Percentiles rank a stretch among this genome's conserved stretches.
phyloP scores from a whole-genome alignment of 2,113 vertebrate species.

The Larimichthys crocea region DNA sequence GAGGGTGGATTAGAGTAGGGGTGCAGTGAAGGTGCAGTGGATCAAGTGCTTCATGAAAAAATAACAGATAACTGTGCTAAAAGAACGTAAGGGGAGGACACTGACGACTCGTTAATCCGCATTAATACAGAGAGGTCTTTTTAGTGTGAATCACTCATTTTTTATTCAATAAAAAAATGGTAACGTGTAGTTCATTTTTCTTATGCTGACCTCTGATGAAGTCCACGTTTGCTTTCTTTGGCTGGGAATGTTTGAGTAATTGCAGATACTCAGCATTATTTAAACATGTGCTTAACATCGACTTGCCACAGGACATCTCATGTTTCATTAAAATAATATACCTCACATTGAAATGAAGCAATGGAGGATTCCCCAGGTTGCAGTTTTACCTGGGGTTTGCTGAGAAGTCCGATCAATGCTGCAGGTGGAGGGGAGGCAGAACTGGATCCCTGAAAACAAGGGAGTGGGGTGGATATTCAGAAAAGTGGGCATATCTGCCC shows the following conservation, averaged over 20 bases:
- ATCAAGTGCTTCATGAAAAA: conserved; percentile 66
- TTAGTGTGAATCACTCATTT: neutral
- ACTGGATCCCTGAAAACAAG: conserved; percentile 86
- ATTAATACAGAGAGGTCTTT: neutral
- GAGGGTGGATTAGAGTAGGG: neutral
- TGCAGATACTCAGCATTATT: neutral
- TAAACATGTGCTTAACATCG: neutral
- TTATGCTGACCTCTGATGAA: neutral
- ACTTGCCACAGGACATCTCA: conserved; percentile 9
- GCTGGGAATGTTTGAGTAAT: conserved; percentile 3
- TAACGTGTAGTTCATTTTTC: conserved; percentile 2
- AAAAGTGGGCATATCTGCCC: conserved; percentile 53
- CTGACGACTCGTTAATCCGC: conserved; percentile 29
- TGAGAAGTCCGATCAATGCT: conserved; percentile 80
- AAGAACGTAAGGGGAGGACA: conserved; percentile 19
- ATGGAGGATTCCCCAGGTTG: conserved; percentile 26
- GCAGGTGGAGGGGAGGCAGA: conserved; percentile 83
- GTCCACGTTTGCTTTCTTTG: neutral
- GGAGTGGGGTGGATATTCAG: conserved; percentile 72
- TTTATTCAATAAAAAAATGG: neutral
- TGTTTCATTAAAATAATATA: neutral
- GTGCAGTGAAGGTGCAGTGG: neutral
- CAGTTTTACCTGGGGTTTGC: conserved; percentile 81
- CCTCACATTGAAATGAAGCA: neutral
- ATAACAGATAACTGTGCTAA: conserved; percentile 38